phyloP scores from a whole-genome alignment of 2,113 vertebrate species.

The Clarias magur region DNA sequence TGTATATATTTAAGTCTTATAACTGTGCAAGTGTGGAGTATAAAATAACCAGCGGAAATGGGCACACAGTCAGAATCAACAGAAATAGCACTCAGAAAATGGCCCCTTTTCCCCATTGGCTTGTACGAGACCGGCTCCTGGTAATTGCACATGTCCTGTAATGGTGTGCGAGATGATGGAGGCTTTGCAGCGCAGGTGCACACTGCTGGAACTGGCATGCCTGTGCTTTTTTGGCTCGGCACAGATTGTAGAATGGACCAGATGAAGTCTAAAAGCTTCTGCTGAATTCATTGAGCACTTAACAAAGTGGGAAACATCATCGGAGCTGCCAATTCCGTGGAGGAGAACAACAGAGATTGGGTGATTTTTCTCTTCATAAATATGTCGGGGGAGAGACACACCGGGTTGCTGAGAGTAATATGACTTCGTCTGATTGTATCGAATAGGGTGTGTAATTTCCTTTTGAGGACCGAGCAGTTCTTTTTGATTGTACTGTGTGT shows the following conservation, averaged over 20 bases:
- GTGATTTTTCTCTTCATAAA: slow-evolving; percentile 15
- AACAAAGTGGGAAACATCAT: slow-evolving; percentile 37
- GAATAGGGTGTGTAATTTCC: slow-evolving; percentile 20
- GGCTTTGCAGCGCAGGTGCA: slow-evolving; percentile 36
- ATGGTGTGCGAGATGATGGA: slow-evolving; percentile 23
- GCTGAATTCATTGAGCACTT: slow-evolving; percentile 39
- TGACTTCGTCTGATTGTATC: not conserved
- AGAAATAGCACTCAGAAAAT: not conserved
- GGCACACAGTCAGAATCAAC: not conserved
- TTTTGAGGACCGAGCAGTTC: not conserved
- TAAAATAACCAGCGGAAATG: not conserved
- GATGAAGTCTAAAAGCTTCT: slow-evolving; percentile 12
- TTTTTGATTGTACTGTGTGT: slow-evolving; percentile 10
- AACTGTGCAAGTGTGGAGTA: too few relatives aligned
- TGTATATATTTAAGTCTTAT: not conserved
- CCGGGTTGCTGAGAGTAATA: not conserved
- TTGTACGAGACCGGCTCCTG: slow-evolving; percentile 11
- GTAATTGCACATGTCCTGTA: slow-evolving; percentile 40
- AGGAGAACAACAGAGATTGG: not conserved
- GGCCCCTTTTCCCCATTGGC: not conserved
- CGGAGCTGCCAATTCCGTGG: not conserved
- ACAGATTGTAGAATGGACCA: slow-evolving; percentile 2
- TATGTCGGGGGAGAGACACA: not conserved
- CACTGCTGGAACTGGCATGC: slow-evolving; percentile 12
- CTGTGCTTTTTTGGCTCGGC: not conserved